Conservation (phyloP, 2,888 invertebrate species). For the Hypomecis atomaria region DNA sequence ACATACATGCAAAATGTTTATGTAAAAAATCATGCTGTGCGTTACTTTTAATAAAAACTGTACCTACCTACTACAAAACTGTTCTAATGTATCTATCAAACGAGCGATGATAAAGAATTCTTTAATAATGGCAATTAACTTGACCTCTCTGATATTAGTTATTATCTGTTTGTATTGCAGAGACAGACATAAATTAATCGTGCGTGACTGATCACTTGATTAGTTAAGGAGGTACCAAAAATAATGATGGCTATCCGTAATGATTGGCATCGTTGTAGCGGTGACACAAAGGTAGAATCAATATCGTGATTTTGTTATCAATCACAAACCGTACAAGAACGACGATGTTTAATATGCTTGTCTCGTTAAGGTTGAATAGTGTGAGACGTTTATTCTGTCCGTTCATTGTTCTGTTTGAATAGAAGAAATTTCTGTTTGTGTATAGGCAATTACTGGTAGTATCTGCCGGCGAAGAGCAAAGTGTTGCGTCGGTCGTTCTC, state of each 20-base stretch:
- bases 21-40: constrained; percentile 52
- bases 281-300: constrained; percentile 18
- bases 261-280: constrained; percentile 1
- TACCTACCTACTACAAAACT: neutral
- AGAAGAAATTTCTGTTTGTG: constrained; percentile 36
- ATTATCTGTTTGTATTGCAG: constrained; percentile 20
- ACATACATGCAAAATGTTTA: constrained; percentile 58
- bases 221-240: constrained; percentile 6
- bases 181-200: constrained; percentile 18
- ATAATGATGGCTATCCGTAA: constrained; percentile 11
- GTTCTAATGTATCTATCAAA: constrained; percentile 12
- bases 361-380: constrained; percentile 40
- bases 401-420: constrained; percentile 40
- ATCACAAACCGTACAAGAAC: constrained; percentile 30
- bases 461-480: constrained; percentile 8
- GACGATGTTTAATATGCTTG: constrained; percentile 36
- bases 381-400: constrained; percentile 30
- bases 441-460: constrained; percentile 28
- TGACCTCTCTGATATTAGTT: constrained; percentile 38
- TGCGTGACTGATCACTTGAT: constrained; percentile 17
- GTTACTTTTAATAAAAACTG: neutral
- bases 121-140: constrained; percentile 34
- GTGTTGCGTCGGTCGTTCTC: constrained; percentile 8
- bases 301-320: constrained; percentile 15
- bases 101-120: constrained; percentile 27